These are phyloP conservation scores for Pampusana beccarii DNA, from an alignment of 2,113 vertebrate genomes.

Conservation along the genomic window DNA sequence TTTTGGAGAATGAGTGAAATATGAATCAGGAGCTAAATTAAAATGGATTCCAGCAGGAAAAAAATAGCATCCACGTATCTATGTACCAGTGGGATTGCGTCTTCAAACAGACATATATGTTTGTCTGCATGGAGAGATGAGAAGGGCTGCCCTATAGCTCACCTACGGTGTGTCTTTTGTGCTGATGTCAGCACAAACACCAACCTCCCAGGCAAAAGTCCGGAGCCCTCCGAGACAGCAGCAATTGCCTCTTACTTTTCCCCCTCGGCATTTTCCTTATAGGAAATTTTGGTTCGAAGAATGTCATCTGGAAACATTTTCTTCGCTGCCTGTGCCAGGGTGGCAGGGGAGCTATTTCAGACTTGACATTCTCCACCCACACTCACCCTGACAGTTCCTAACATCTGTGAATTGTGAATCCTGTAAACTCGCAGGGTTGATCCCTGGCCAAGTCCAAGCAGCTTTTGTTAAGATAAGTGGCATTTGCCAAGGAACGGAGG, in stretches of 20 bases:
- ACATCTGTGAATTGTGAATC: conserved; percentile 89
- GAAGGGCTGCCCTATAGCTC: not conserved
- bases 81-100: conserved; percentile 76
- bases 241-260: not conserved
- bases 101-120: conserved; percentile 47
- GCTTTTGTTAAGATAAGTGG: conserved; percentile 56
- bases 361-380: conserved; percentile 82
- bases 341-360: conserved; percentile 85
- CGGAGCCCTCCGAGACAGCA: not conserved
- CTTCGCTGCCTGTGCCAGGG: conserved; percentile 75
- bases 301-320: conserved; percentile 76
- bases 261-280: conserved; percentile 49
- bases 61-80: conserved; percentile 85
- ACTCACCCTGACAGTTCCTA: conserved; percentile 77
- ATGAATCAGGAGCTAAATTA: conserved; percentile 96
- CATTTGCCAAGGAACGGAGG: conserved; percentile 43
- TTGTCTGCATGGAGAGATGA: not conserved
- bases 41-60: conserved; percentile 84
- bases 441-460: conserved; percentile 71
- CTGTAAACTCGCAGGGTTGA: conserved; percentile 70
- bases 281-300: conserved; percentile 70
- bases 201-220: conserved; percentile 40
- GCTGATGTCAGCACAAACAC: conserved; percentile 52
- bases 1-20: conserved; percentile 85
- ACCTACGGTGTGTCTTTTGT: conserved; percentile 54